phyloP scores from a whole-genome alignment of 2,113 vertebrate genomes.

The Amia ocellicauda region DNA sequence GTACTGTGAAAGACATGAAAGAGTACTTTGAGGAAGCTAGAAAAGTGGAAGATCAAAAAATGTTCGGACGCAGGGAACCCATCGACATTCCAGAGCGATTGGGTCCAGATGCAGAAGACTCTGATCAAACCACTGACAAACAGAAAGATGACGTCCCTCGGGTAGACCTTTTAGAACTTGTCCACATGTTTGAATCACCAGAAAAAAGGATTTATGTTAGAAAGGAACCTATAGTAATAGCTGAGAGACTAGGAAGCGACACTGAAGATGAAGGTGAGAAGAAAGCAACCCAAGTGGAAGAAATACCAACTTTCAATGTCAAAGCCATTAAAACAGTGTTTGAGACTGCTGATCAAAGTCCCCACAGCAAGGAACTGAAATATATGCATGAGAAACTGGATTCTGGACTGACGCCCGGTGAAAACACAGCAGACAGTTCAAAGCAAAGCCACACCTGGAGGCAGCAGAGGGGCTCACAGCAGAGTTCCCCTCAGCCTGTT shows the following conservation, averaged over 20 bases:
- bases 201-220: constrained; percentile 47
- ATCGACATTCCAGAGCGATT: constrained; percentile 48
- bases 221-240: constrained; percentile 47
- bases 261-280: constrained; percentile 49
- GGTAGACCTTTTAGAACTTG: constrained; percentile 44
- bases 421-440: constrained; percentile 54
- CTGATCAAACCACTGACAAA: constrained; percentile 52
- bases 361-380: constrained; percentile 51
- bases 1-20: constrained; percentile 56
- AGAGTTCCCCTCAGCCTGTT: constrained; percentile 43
- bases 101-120: constrained; percentile 54
- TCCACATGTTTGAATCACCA: constrained; percentile 61
- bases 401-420: constrained; percentile 46
- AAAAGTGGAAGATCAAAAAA: constrained; percentile 60
- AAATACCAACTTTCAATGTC: constrained; percentile 61
- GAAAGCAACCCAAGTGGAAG: constrained; percentile 52
- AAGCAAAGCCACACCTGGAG: constrained; percentile 50
- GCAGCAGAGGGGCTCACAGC: constrained; percentile 43
- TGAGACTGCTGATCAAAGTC: constrained; percentile 65
- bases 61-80: constrained; percentile 53
- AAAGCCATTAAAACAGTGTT: constrained; percentile 69
- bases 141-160: constrained; percentile 51
- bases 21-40: constrained; percentile 63
- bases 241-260: constrained; percentile 46
- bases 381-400: constrained; percentile 51